Evolutionary conservation across 1,140 invertebrate species (phyloP), one percentile per base, ranked within the genome.

Genomic region (Pseudomyrmex sp.): DNA sequence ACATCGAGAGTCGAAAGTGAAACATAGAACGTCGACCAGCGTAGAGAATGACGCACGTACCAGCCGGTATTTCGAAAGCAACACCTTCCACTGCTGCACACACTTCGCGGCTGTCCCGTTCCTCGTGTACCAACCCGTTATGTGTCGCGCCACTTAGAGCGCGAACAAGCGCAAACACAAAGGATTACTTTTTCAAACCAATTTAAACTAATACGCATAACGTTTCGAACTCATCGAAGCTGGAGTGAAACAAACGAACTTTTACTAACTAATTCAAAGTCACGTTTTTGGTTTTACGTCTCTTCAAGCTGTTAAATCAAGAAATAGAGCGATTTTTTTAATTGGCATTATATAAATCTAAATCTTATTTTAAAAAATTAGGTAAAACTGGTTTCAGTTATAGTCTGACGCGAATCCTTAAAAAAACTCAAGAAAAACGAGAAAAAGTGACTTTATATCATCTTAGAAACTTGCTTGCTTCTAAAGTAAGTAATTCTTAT

Each of bases 1-100:
- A 84, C 88, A 85, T 82, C 83, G 88, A 85, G 88, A 89, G 83
- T 89, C 85, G 88, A 90, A 90, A 90, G 88, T 89, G 88, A 90
- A 90, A 90, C 84, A 85, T 84, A 74, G 62, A 63, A 72, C 77
- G 83, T 58, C 62, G 52, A 20, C 82, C 82, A 61, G 84, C 85
- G 61, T 58, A 66, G 44, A 75, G 87, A 88, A 85, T 85, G 87
- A 89, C 86, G 86, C 83, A 83, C 83, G 62, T 72, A 77, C 75
- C 73, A 84, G 77, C 77, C 83, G 77, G 83, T 85, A 70, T 89
- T 89, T 89, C 87, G 88, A 89, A 89, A 89, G 87, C 84, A 89
- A 85, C 82, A 85, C 80, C 61, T 84, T 52, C 61, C 54, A 62
- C 18, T 18, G 61, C 35, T 35, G 35, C 79, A 52, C 54, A 59